These are phyloP conservation scores for Lophotis ruficrista DNA, from an alignment of 2,113 vertebrate species.

Conservation along the genomic window DNA sequence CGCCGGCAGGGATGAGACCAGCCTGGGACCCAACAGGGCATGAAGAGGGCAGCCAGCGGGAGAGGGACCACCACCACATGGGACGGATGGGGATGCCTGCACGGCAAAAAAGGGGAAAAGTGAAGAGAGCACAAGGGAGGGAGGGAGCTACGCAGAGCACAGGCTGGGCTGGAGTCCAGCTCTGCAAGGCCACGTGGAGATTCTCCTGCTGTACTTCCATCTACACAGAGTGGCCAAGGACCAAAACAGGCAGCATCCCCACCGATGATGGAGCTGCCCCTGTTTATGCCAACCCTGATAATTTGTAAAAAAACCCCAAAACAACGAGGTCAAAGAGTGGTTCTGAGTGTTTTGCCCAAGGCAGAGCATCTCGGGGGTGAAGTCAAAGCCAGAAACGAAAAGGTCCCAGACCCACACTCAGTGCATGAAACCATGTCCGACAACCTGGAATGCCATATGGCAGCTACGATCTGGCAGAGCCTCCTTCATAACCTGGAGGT, in stretches of 20 bases:
- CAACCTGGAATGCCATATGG: constrained; percentile 35
- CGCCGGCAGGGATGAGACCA: fast-evolving
- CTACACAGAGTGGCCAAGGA: fast-evolving
- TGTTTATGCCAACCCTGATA: not conserved
- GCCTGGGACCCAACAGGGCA: not conserved
- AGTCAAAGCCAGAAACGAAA: not conserved
- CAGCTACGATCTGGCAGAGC: not conserved
- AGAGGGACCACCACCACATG: fast-evolving
- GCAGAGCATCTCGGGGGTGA: not conserved
- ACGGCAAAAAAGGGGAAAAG: not conserved
- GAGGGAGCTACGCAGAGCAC: not conserved
- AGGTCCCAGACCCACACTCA: not conserved
- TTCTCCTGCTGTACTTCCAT: not conserved
- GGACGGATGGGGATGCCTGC: not conserved
- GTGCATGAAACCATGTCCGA: not conserved
- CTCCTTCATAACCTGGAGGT: not conserved
- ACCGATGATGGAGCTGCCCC: not conserved
- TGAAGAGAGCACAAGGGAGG: fast-evolving
- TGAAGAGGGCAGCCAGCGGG: fast-evolving
- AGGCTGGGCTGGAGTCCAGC: not conserved
- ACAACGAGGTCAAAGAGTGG: not conserved
- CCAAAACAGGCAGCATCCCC: not conserved
- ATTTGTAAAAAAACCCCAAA: not conserved
- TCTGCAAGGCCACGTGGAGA: not conserved
- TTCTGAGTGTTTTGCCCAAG: not conserved